Percentiles rank a stretch among this genome's conserved stretches.
Evolutionary conservation across 2,888 invertebrate genomes (phyloP).

Genomic region (Penaeus monodon): DNA sequence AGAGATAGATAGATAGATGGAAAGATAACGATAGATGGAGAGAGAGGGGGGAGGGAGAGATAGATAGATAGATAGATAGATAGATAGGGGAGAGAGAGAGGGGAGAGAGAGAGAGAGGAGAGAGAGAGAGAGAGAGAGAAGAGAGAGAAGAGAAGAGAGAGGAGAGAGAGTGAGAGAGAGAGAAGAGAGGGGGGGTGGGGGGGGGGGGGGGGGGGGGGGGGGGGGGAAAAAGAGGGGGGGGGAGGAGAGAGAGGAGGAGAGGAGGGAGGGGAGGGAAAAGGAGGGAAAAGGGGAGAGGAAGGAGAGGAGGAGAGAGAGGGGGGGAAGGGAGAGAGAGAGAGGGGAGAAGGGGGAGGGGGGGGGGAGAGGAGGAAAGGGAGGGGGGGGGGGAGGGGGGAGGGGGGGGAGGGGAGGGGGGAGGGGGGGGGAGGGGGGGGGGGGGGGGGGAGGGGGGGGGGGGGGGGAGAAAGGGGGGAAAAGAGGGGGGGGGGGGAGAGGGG

Average conservation of each 20-base stretch:
- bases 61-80: too few species aligned
- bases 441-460: not conserved
- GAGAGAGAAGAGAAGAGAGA: too few species aligned
- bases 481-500: not conserved
- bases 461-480: not conserved
- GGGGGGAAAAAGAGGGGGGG: conserved; percentile 4
- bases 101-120: too few species aligned
- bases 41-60: too few species aligned
- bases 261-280: not conserved
- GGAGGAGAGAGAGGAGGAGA: not conserved
- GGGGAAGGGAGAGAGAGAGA: not conserved
- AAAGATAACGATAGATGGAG: too few species aligned
- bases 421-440: conserved; percentile 23
- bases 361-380: not conserved
- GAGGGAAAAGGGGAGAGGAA: not conserved
- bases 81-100: too few species aligned
- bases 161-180: too few species aligned
- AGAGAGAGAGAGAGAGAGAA: too few species aligned
- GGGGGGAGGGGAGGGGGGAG: conserved; percentile 3
- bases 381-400: conserved; percentile 3
- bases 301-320: not conserved
- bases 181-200: not conserved
- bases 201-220: conserved; percentile 5
- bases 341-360: not conserved
- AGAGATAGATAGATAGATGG: too few species aligned